phyloP scores from a whole-genome alignment of 1,140 invertebrate genomes.

The Mya arenaria region DNA sequence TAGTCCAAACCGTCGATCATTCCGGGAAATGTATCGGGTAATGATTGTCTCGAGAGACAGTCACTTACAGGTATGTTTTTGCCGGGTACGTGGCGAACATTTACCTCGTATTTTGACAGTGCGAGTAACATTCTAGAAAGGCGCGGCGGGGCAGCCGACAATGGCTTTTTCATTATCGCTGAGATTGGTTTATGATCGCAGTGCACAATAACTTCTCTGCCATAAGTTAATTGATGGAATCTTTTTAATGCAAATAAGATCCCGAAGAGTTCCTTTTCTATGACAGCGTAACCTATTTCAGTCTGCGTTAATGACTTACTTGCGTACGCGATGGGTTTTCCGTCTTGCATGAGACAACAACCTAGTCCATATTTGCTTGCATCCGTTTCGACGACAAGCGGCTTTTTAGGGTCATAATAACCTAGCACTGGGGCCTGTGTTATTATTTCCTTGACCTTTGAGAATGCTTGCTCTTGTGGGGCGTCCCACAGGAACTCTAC shows the following conservation, averaged over 20 bases:
- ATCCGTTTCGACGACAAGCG: too few species aligned
- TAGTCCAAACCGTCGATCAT: too few species aligned
- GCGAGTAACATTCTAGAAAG: constrained; percentile 30
- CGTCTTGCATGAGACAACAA: too few species aligned
- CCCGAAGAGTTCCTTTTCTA: constrained; percentile 7
- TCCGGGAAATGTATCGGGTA: constrained; percentile 7
- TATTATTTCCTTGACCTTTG: background rate
- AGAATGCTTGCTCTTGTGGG: constrained; percentile 39
- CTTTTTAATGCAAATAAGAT: background rate
- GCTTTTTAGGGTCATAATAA: background rate
- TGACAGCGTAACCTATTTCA: background rate
- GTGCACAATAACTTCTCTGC: background rate
- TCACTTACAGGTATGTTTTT: constrained; percentile 22
- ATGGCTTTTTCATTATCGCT: background rate
- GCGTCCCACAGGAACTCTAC: background rate
- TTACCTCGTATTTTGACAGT: constrained; percentile 27
- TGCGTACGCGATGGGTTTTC: background rate
- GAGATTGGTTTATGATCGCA: background rate
- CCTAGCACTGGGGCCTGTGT: background rate
- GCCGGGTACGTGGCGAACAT: background rate
- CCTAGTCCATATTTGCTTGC: too few species aligned
- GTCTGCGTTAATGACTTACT: background rate
- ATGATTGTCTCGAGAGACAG: background rate
- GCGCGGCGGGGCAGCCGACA: constrained; percentile 5
- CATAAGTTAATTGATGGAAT: background rate